Evolutionary conservation across 2,113 vertebrate species (phyloP), one percentile per base, ranked within the genome.

Genomic region (Brachionichthys hirsutus): DNA sequence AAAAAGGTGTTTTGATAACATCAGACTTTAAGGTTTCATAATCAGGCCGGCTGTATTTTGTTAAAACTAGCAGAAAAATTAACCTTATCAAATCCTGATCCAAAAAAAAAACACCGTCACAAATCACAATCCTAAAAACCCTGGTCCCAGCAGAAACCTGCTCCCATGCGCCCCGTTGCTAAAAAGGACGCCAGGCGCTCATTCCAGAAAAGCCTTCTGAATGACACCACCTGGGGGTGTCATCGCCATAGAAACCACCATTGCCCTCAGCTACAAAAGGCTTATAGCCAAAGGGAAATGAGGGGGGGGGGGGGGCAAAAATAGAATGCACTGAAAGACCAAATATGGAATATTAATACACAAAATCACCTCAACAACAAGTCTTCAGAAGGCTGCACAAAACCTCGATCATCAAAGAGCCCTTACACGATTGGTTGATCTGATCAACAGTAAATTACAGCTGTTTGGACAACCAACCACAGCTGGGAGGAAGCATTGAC

Each of bases 181-280:
- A 73, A 86, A n/a, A 82, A 69, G 48, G 76, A 60, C 64, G 42
- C 16, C 20, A 12, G 58, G 61, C 77, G 78, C 67, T 59, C 64
- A 62, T 89, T 92, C 91, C 87, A 92, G 90, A 92, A 90, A 78
- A 74, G 61, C 75, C 75, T 56, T 72, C 77, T 88, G 85, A 87
- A 86, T 78, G 85, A 87, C 87, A 86, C 83, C 88, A 86, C 88
- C 84, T 86, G 81, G 66, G 70, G 68, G 40, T 52, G 83, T 89
- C 67, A 76, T 85, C 67, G 14, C 85, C 72, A 87, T 85, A 80
- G 83, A 88, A 89, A 88, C 84, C 81, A 71, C 59, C 68, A 74
- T 69, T 50, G 70, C 60, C 63, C 58, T 63, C 73, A 79, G 61
- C 83, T 73, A 87, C 80, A 75, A 83, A 85, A 80, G 80, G 63